Evolutionary conservation across 2,797 vertebrate species (phyloP), one percentile per base, ranked within the genome.

Genomic region (Myiothlypis coronata): DNA sequence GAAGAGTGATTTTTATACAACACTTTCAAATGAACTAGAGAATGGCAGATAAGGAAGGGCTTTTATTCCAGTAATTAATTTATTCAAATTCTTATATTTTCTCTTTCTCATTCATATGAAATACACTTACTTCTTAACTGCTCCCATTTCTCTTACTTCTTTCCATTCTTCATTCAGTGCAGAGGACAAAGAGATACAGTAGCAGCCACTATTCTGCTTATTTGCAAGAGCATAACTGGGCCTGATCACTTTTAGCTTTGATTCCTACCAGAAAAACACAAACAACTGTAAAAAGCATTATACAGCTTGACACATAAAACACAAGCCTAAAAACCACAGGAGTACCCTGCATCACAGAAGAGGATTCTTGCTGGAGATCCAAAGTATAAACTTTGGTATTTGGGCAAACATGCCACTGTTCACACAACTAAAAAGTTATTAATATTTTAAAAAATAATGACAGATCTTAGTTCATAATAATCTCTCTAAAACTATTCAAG

Each of bases 211-310:
- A 34, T 82, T 97, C 97, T 98, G 98, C 37, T 96, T 98, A 91
- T 98, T 99, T 89, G 98, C 97, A 71, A 99, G 92, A 7, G 98
- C 98, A 60, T 99, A 99, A 84, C 75, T 97, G 69, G 95, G 96
- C 28, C 93, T 98, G 64, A 43, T 28, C 61, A 68, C 94, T 72
- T 97, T 96, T 59, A 21, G 27, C 77, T 81, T 96, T 85, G 97
- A 96, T 53, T 88, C 93, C 98, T 98, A 97, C 72, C 94, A 97
- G 64, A 60, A 95, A 59, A 57, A 74, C 17, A 65, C 47, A 90
- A 83, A 71, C 6, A 93, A 43, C 3, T 83, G 22, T 41, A 70
- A 87, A 89, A 87, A 84, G 4, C 8, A 50, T 55, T 39, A 79
- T 9, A 83, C 8, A 64, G 52, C 14, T 88, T 74, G 37, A 30